These are phyloP conservation scores for Malurus cyaneus DNA, from an alignment of 2,113 vertebrate genomes.

Conservation along the genomic window DNA sequence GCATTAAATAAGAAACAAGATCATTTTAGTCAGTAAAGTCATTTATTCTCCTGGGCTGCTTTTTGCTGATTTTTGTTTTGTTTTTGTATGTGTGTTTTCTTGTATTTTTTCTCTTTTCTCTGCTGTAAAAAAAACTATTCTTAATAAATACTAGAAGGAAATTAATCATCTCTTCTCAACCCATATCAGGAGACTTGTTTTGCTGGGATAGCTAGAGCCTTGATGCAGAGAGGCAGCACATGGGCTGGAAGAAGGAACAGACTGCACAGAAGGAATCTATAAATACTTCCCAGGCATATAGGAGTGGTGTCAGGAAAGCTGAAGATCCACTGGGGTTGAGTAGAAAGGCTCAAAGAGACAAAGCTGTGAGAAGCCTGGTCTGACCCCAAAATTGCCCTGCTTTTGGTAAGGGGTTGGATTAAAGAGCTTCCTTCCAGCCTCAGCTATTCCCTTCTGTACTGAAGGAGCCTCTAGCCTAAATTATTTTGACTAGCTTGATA, in stretches of 20 bases:
- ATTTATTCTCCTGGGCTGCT: neutral
- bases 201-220: neutral
- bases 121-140: neutral
- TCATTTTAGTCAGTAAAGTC: neutral
- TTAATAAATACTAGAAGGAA: neutral
- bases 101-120: neutral
- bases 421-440: neutral
- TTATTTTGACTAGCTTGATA: neutral
- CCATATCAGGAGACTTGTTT: neutral
- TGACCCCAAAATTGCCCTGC: neutral
- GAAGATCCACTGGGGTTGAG: neutral
- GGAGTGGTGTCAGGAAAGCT: neutral
- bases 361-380: neutral
- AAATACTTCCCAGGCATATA: neutral
- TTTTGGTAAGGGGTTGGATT: rapidly evolving
- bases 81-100: neutral
- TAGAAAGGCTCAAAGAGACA: neutral
- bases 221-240: neutral
- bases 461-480: neutral
- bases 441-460: neutral
- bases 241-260: neutral
- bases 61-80: neutral
- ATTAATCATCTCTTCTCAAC: neutral
- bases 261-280: neutral
- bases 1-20: neutral